Evolutionary conservation across 2,888 invertebrate species (phyloP), one percentile per base, ranked within the genome.

Genomic region (Drosophila merina): DNA sequence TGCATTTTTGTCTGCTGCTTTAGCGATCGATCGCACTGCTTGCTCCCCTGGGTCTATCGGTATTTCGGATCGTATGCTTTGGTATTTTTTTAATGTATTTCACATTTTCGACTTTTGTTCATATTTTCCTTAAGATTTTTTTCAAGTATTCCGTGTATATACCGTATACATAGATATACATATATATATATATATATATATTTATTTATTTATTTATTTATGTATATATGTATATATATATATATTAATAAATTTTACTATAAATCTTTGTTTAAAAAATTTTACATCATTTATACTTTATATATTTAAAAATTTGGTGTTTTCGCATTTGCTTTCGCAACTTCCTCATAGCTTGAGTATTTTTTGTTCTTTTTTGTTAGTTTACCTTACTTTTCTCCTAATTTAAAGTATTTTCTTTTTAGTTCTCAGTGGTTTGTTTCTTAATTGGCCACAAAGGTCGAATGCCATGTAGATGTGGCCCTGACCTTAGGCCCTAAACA

Each of bases 181-280:
- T 54, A 62, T 51, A 59, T 68, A 57, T 68, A 66, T 44, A 25
- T 55, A 31, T 64, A 64, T 69, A 59, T 64, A 55, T 20, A 20
- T 20, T 20, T 20, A 20, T 20, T 20, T 50, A 59, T 67, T 54
- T 68, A 63, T 66, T 62, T 44, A 25, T 55, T 14, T 64, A 64
- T 69, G 55, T 68, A 55, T 67, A 55, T 56, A 14, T 47, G 51
- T 52, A 50, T 42, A 66, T 55, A 59, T 77, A 64, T 77, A 72
- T 76, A 75, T 73, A 58, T 72, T 85, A 69, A 83, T 83, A 86
- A 86, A 86, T 83, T 83, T 83, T 74, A 86, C 81, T 85, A 81
- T 82, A 82, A 80, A 80, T 77, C 83, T 76, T 80, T 67, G 58
- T 74, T 80, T 83, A 77, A 83, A 82, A 82, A 82, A 82, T 72